A percentile compares a stretch with the other conserved stretches of the same genome.
Evolutionary conservation across 2,888 invertebrate genomes (phyloP).

Genomic region (Cerceris rybyensis): DNA sequence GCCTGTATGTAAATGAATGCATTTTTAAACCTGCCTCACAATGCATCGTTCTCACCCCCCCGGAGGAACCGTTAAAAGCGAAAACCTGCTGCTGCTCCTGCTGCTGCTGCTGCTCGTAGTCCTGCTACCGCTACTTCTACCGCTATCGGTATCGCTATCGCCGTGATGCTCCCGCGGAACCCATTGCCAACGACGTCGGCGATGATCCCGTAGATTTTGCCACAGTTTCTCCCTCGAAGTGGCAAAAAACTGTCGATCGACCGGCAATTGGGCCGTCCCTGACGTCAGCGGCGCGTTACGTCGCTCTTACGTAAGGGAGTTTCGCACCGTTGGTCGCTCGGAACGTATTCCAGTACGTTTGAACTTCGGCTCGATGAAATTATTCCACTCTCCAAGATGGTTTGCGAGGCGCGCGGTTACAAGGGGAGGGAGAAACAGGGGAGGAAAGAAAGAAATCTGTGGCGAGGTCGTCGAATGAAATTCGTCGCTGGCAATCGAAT

Average conservation of each 20-base stretch:
- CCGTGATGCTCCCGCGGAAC: no score
- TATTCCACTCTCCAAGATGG: neutral
- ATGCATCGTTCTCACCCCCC: constrained; percentile 68
- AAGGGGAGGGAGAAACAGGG: neutral
- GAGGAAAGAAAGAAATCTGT: neutral
- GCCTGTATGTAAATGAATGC: constrained; percentile 80
- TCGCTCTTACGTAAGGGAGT: no score
- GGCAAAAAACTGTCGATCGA: no score
- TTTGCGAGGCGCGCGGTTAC: neutral
- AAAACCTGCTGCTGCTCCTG: constrained; percentile 75
- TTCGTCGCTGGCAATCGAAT: constrained; percentile 46
- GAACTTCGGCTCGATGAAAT: neutral
- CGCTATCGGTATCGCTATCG: constrained; percentile 30
- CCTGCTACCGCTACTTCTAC: neutral
- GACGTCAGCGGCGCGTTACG: no score
- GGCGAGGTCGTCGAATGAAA: neutral
- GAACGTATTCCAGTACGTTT: no score
- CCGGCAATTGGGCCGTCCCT: no score
- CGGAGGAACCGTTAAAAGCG: constrained; percentile 79
- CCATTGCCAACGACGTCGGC: no score
- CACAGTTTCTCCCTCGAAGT: no score
- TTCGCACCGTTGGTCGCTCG: no score
- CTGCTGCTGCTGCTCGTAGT: constrained; percentile 15
- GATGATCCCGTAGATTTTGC: no score
- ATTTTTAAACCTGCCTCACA: constrained; percentile 76